Percentiles rank a stretch among this genome's conserved stretches.
phyloP scores from a whole-genome alignment of 1,140 invertebrate genomes.

The Babylonia areolata region DNA sequence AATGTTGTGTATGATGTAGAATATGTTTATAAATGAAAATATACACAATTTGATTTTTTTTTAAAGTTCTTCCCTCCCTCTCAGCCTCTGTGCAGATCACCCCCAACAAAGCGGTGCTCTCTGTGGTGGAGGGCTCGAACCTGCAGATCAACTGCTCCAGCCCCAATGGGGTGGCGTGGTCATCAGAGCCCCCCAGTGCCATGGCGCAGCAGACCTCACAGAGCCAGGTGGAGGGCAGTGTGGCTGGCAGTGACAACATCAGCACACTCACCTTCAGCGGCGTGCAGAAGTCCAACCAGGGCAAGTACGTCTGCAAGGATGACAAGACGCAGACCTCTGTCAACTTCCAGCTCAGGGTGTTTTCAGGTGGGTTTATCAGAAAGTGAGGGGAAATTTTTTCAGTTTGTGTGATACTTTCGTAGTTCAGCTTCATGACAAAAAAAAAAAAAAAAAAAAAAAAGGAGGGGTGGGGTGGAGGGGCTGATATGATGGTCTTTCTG shows the following conservation, averaged over 20 bases:
- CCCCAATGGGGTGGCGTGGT: neutral
- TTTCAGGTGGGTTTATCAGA: neutral
- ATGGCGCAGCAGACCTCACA: neutral
- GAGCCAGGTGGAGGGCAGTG: neutral
- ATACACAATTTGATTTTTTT: too few relatives aligned
- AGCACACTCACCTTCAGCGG: neutral
- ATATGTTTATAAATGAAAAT: too few relatives aligned
- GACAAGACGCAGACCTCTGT: neutral
- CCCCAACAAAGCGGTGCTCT: neutral
- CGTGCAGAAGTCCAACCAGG: neutral
- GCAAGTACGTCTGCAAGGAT: neutral
- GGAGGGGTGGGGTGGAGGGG: too few relatives aligned
- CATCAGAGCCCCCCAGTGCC: neutral
- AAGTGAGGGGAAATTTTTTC: too few relatives aligned
- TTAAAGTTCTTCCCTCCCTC: too few relatives aligned
- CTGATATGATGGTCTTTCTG: too few relatives aligned
- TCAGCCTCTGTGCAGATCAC: neutral
- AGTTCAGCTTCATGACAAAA: too few relatives aligned
- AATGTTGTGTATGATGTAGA: too few relatives aligned
- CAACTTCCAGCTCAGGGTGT: neutral
- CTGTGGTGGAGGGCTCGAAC: neutral
- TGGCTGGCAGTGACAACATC: neutral
- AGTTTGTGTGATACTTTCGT: too few relatives aligned
- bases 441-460: too few relatives aligned
- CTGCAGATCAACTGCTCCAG: conserved; percentile 2